Conservation (phyloP, 2,888 invertebrate genomes). For the Temnothorax unifasciatus region DNA sequence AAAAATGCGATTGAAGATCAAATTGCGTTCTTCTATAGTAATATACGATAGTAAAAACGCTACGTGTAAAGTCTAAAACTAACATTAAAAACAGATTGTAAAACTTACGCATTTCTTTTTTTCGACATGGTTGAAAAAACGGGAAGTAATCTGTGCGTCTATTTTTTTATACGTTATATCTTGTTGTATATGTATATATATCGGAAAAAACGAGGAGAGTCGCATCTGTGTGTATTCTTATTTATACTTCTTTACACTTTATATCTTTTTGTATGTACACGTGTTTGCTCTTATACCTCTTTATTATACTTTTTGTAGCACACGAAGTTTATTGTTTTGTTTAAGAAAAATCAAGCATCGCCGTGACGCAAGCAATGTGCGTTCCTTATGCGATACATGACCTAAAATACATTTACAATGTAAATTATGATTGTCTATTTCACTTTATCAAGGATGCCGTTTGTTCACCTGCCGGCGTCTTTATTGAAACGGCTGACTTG, state of each 20-base stretch:
- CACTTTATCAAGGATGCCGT: background rate
- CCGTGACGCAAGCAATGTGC: background rate
- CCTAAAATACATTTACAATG: slow-evolving; percentile 18
- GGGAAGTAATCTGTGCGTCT: background rate
- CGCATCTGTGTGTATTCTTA: background rate
- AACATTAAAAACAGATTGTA: background rate
- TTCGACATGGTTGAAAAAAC: background rate
- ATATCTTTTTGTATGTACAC: background rate
- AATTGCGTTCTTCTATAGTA: background rate
- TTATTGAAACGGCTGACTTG: background rate
- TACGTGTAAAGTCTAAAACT: background rate
- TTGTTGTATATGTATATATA: no score
- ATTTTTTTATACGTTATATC: background rate
- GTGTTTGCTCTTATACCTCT: background rate
- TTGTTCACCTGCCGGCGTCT: background rate
- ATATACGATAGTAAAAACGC: background rate
- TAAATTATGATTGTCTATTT: background rate
- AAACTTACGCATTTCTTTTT: no score
- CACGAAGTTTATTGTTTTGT: background rate
- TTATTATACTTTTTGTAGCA: background rate
- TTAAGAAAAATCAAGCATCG: background rate
- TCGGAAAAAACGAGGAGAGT: background rate
- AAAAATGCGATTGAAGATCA: background rate
- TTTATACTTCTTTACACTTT: background rate
- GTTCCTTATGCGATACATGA: background rate